Conservation (phyloP, 2,113 vertebrate genomes). For the Halcyon malimbica region DNA sequence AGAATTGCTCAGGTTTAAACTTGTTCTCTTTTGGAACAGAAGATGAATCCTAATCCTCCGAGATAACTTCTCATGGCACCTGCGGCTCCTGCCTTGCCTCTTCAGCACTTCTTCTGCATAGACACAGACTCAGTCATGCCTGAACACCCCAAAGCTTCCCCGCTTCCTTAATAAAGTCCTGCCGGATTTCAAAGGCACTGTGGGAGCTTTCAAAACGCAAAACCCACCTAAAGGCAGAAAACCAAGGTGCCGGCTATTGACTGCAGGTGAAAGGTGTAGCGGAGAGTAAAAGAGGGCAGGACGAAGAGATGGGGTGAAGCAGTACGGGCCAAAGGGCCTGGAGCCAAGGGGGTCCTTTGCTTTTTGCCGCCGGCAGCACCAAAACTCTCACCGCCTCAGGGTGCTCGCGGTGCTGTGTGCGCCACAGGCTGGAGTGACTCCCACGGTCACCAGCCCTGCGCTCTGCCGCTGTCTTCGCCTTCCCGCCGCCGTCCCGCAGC, state of each 20-base stretch:
- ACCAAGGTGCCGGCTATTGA: neutral
- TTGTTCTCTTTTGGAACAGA: neutral
- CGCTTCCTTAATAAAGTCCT: neutral
- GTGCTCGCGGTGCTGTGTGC: no score
- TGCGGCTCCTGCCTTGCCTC: neutral
- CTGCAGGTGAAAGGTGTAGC: neutral
- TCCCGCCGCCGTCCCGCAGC: rapidly evolving
- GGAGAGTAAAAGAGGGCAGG: neutral
- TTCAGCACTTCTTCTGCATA: neutral
- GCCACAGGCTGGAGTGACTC: neutral
- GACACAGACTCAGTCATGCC: neutral
- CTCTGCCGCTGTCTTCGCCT: rapidly evolving
- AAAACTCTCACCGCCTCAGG: rapidly evolving
- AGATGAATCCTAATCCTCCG: neutral
- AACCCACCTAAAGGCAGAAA: neutral
- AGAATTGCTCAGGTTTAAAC: constrained; percentile 13
- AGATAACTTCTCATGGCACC: neutral
- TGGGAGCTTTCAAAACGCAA: neutral
- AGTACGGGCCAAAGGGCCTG: neutral
- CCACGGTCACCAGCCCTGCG: rapidly evolving
- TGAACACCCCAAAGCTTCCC: neutral
- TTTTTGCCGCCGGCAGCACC: neutral
- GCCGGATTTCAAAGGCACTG: neutral
- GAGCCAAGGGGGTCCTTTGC: neutral
- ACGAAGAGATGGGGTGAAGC: rapidly evolving